Base-by-base conservation (phyloP, 2,113 vertebrate species). In the Uria lomvia region DNA sequence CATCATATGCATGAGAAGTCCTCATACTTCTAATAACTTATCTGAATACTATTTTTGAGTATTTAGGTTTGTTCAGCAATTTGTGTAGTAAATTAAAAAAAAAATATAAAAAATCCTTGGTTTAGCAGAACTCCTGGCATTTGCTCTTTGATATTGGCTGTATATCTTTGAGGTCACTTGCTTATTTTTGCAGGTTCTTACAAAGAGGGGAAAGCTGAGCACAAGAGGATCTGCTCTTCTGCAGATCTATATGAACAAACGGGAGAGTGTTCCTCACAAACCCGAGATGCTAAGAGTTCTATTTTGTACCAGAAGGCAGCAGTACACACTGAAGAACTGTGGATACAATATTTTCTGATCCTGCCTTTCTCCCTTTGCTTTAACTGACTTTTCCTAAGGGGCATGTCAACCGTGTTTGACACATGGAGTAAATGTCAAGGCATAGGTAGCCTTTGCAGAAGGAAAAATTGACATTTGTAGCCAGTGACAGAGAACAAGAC, bases 51-150 rank as follows among this genome's bases (percentile, higher is more conserved):
- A 12, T n/a, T 59, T 85, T 49, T 60, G 4, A 76, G 4, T 65
- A 59, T 3, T 12, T 73, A 83, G 14, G 4, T 79, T 63, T 49
- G 7, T 68, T 86, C 21, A 74, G 6, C 3, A 43, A 3, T 77
- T 84, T 29, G 3, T 49, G 11, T 43, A 49, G 19, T 34, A 65
- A 79, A n/a, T 6, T 21, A 18, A 18, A 42, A 60, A 34, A 23
- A 40, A 40, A 40, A 1, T 32, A 4, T 11, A 40, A 40, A 40
- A 1, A 40, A 4, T n/a, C 17, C 4, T 32, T 27, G 3, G 20
- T 63, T 13, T 75, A n/a, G 15, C 66, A 83, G 24, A 63, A 26
- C 6, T 63, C 30, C 30, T 79, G 20, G 6, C 34, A 10, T 78
- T 53, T 78, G 4, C 1, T 47, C 15, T 78, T 45, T 58, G 8